Evolutionary conservation across 2,888 invertebrate genomes (phyloP), one percentile per base, ranked within the genome.

Genomic region (Drosophila austrosaltans): DNA sequence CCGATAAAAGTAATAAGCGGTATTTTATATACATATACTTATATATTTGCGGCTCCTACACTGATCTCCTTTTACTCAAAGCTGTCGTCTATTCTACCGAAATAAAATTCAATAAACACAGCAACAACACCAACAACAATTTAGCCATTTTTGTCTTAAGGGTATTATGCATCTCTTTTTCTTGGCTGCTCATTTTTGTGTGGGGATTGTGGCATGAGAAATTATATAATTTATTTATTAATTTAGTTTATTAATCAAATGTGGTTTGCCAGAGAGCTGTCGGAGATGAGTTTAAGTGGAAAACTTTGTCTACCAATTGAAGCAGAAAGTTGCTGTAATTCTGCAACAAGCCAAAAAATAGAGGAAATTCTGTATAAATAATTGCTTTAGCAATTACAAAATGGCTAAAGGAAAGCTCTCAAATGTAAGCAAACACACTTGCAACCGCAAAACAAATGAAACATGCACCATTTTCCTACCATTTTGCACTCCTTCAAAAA

Each of bases 1-100:
- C 71, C 74, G 80, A 83, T 84, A 84, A 84, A 85, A 76, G 81
- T 76, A 85, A 87, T 84, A 87, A 85, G 83, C 75, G 77, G 60
- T 66, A 42, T 61, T 85, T 83, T 79, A 76, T 87, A 75, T 62
- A 65, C 48, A 32, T 32, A 32, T 6, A 32, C 5, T 5, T 4
- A 56, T 25, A 12, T 53, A 30, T 59, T 68, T 8, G 66, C 66
- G 39, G 36, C 53, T 73, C 77, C 75, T 76, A 57, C 62, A 75
- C 77, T 12, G 42, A 5, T 7, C 3, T 40, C 32, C 32, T 25
- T 48, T 16, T 12, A 36, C 36, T 25, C 28, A 57, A 30, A 30
- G 22, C 16, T 63, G 36, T 36, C 10, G 36, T 36, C 36, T 36
- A 36, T 36, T 36, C 10, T 8, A 36, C 8, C 8, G 48, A 56